Evolutionary conservation across 2,888 invertebrate species (phyloP), one percentile per base, ranked within the genome.

Genomic region (Camptogramma bilineatum): DNA sequence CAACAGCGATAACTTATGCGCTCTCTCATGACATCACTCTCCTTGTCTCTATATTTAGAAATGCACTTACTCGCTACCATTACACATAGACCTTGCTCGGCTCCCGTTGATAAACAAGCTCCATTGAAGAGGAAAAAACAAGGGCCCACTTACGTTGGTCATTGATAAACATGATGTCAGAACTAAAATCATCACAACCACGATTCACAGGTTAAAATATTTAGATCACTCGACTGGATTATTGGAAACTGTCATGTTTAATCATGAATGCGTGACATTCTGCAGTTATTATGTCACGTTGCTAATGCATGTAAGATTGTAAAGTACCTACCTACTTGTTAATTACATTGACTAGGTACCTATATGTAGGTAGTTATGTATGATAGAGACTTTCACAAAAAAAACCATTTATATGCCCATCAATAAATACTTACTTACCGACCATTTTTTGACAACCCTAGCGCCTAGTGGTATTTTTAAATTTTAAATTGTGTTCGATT

Each of bases 141-240:
- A 62, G 72, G 84, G 66, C 81, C 87, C 75, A 60, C 61, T 52
- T 78, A 76, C 70, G 73, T 66, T 85, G 84, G 88, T 74, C 73
- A 65, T 46, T 68, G 82, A 81, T 84, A 85, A 78, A 71, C 58
- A 76, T 90, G 90, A 90, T 89, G 90, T 90, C 90, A 90, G 71
- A 48, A 55, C 46, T 56, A 51, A 52, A 55, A 59, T n/a, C 18
- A 57, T 62, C 59, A 67, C 65, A 80, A 82, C 83, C 83, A 83
- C 74, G 55, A 62, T 60, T 63, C 66, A 73, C 75, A 76, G 74
- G 73, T 75, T 74, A 70, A 73, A 76, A 73, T 78, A 79, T 79
- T 73, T 77, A 72, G 77, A 75, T 73, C 77, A 74, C 62, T 61
- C 61, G 60, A 64, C 46, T 57, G 28, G 34, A 52, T 65, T 53